Conservation (phyloP, 2,888 invertebrate genomes). For the Eupithecia insigniata region DNA sequence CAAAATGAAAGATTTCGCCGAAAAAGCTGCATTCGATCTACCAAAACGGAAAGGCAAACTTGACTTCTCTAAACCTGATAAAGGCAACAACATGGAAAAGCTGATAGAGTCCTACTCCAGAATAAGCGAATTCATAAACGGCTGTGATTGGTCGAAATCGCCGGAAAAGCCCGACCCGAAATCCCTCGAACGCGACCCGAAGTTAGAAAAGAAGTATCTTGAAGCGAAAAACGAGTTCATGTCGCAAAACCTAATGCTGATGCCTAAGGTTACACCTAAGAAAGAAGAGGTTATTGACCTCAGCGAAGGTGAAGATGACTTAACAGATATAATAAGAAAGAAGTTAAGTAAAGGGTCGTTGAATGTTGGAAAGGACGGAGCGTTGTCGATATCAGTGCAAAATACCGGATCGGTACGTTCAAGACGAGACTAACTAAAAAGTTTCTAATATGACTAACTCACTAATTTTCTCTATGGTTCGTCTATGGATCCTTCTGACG, state of each 20-base stretch:
- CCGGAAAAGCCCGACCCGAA: conserved; percentile 69
- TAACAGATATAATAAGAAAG: conserved; percentile 69
- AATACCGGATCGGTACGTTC: conserved; percentile 70
- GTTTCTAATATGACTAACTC: conserved; percentile 50
- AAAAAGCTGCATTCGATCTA: conserved; percentile 77
- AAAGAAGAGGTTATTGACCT: conserved; percentile 68
- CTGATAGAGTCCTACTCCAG: conserved; percentile 78
- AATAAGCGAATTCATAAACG: conserved; percentile 79
- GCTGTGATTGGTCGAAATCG: conserved; percentile 78
- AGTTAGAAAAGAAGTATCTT: conserved; percentile 76
- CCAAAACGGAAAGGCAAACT: conserved; percentile 72
- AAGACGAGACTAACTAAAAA: conserved; percentile 49
- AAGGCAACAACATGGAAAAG: conserved; percentile 73
- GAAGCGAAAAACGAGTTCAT: conserved; percentile 81
- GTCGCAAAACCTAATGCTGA: conserved; percentile 75
- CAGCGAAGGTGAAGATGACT: conserved; percentile 72
- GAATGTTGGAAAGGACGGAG: conserved; percentile 76
- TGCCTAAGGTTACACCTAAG: conserved; percentile 61
- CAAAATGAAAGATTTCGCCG: conserved; percentile 82
- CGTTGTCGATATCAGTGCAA: conserved; percentile 76
- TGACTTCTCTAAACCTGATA: conserved; percentile 59
- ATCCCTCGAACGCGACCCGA: conserved; percentile 59
- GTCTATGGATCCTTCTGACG: conserved; percentile 6
- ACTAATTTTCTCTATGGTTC: conserved; percentile 36
- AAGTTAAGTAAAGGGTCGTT: conserved; percentile 71